These are phyloP conservation scores for Nematopogon swammerdamellus DNA, from an alignment of 2,888 invertebrate species.

Conservation along the genomic window DNA sequence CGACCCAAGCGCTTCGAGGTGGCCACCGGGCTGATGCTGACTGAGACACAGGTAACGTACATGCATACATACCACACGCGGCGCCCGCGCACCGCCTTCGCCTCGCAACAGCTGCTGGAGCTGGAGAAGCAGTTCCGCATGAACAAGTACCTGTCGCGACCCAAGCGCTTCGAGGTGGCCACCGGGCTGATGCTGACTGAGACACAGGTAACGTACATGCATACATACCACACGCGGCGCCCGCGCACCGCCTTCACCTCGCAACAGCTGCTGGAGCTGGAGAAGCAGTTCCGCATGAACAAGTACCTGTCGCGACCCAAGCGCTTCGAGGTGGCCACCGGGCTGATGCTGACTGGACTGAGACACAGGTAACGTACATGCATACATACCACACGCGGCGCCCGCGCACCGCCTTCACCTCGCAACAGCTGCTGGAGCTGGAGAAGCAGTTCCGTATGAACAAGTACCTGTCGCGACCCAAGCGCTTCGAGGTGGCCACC, in stretches of 20 bases:
- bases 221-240: slow-evolving; percentile 36
- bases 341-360: slow-evolving; percentile 94
- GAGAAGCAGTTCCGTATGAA: slow-evolving; percentile 99
- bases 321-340: slow-evolving; percentile 97
- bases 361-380: slow-evolving; percentile 79
- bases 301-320: slow-evolving; percentile 98
- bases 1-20: slow-evolving; percentile 98
- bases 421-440: slow-evolving; percentile 93
- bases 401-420: slow-evolving; percentile 97
- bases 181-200: slow-evolving; percentile 97
- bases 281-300: slow-evolving; percentile 98
- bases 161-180: slow-evolving; percentile 98
- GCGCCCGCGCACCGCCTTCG: slow-evolving; percentile 97
- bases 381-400: too few species aligned
- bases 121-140: slow-evolving; percentile 97
- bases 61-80: too few species aligned
- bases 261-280: slow-evolving; percentile 94
- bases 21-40: slow-evolving; percentile 94
- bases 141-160: slow-evolving; percentile 97
- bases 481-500: slow-evolving; percentile 97
- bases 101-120: slow-evolving; percentile 94
- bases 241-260: slow-evolving; percentile 98
- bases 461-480: slow-evolving; percentile 97
- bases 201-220: slow-evolving; percentile 90
- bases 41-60: slow-evolving; percentile 88